A percentile compares a stretch with the other conserved stretches of the same genome.
These are phyloP conservation scores for Xenops minutus DNA, from an alignment of 2,797 vertebrate genomes.

Conservation along the genomic window DNA sequence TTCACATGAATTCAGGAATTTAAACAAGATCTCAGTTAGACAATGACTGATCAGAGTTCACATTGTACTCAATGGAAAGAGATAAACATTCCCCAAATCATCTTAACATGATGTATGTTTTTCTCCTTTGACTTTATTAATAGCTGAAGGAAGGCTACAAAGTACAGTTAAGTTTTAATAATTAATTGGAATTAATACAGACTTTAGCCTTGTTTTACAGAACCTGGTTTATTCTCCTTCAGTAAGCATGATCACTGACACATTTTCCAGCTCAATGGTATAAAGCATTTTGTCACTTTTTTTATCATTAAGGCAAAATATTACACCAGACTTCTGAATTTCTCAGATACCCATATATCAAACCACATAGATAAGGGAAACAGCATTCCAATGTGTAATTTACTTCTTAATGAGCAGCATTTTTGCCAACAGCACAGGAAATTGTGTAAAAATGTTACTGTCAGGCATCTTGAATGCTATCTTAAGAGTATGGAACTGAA, in stretches of 20 bases:
- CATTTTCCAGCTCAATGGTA: background rate
- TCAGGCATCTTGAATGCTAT: background rate
- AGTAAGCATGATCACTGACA: background rate
- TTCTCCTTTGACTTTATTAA: background rate
- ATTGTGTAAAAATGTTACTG: background rate
- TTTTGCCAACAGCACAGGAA: background rate
- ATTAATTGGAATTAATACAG: background rate
- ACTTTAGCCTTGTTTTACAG: background rate
- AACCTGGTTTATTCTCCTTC: background rate
- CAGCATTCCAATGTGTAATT: background rate
- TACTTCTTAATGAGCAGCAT: background rate
- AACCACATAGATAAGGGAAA: background rate
- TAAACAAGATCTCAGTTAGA: background rate
- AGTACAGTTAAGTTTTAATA: background rate
- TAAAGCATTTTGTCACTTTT: background rate
- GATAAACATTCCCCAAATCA: background rate
- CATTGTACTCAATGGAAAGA: background rate
- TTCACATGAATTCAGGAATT: background rate
- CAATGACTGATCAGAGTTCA: background rate
- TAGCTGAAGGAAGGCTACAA: background rate
- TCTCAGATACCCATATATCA: background rate
- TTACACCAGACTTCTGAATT: background rate
- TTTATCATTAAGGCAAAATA: background rate
- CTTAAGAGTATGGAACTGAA: background rate
- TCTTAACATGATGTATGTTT: background rate